Evolutionary conservation across 2,888 invertebrate species (phyloP), one percentile per base, ranked within the genome.

Genomic region (Folsomia candida): DNA sequence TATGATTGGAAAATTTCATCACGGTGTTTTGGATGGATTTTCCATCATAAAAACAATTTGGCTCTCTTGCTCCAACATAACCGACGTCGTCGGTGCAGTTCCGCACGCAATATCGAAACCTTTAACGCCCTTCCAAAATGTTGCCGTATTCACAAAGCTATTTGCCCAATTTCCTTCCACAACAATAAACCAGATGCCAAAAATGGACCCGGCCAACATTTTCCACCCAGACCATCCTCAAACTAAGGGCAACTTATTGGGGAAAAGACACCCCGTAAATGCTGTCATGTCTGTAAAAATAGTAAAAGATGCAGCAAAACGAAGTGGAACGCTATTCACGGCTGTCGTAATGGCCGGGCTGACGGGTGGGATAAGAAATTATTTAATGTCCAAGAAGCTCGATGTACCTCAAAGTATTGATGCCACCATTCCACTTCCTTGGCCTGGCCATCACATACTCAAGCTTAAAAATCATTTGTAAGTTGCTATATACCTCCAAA

Each of bases 381-480:
- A 62, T 62, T n/a, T 62, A 20, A 62, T 20, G 3, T 18, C 27
- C 11, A 29, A n/a, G 29, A 29, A 29, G n/a, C 27, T 28, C 2
- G 62, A 24, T 18, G 20, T 29, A 3, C 62, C 62, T 3, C 9
- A 62, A 29, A 26, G 26, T 11, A 29, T 62, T 4, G 62, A 62
- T 29, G 24, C 29, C 18, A 62, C 29, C 3, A 28, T 62, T 29
- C 62, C 62, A 4, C 62, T 62, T 6, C 62, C 62, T n/a, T 62
- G 62, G 62, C 62, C 62, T 4, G 62, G 62, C 11, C 62, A 62
- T 29, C 18, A 18, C 26, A 14, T 9, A 9, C 20, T 28, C n/a
- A 24, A 62, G 20, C 3, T 62, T 27, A 9, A 27, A 29, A 62
- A 62, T 62, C 62, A 62, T 29, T 62, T 62, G 62, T 62, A 62